Evolutionary conservation across 2,888 invertebrate genomes (phyloP).

Genomic region (Galeopsomyia nigrocyanea): DNA sequence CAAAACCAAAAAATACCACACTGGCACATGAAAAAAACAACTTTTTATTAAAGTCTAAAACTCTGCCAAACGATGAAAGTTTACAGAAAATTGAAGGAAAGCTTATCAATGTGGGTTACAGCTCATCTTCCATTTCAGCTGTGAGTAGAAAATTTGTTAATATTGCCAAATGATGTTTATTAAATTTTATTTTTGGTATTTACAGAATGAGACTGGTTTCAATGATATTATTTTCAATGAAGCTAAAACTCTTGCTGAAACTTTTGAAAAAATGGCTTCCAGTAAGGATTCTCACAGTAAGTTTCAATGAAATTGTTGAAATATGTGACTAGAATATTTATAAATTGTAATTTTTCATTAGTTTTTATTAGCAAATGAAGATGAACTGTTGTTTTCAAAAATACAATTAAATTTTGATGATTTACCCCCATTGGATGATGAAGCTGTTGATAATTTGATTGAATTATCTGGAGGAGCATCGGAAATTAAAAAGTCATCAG

Average conservation of each 20-base stretch:
- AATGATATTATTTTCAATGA: slow-evolving; percentile 56
- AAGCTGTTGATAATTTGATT: slow-evolving; percentile 59
- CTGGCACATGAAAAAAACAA: not conserved
- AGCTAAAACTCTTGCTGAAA: slow-evolving; percentile 58
- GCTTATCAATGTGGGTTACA: slow-evolving; percentile 55
- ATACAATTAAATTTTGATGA: slow-evolving; percentile 56
- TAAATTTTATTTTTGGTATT: not conserved
- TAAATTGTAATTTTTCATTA: slow-evolving; percentile 13
- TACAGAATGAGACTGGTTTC: slow-evolving; percentile 47
- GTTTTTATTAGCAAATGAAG: slow-evolving; percentile 43
- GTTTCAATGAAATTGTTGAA: slow-evolving; percentile 40
- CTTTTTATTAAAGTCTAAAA: slow-evolving; percentile 16
- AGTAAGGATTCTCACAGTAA: slow-evolving; percentile 56
- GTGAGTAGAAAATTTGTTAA: slow-evolving; percentile 52
- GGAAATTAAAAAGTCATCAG: slow-evolving; percentile 3
- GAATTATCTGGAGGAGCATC: slow-evolving; percentile 58
- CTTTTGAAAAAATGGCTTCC: slow-evolving; percentile 58
- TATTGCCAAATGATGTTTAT: slow-evolving; percentile 9
- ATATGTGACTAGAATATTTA: slow-evolving; percentile 5
- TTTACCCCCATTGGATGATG: slow-evolving; percentile 60
- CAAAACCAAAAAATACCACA: slow-evolving; percentile 15
- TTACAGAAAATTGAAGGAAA: slow-evolving; percentile 47
- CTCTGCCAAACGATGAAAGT: not conserved
- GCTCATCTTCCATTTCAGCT: slow-evolving; percentile 58
- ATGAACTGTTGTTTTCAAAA: slow-evolving; percentile 58